These are phyloP conservation scores for Yponomeuta plumbellus DNA, from an alignment of 2,888 invertebrate species.

Conservation along the genomic window DNA sequence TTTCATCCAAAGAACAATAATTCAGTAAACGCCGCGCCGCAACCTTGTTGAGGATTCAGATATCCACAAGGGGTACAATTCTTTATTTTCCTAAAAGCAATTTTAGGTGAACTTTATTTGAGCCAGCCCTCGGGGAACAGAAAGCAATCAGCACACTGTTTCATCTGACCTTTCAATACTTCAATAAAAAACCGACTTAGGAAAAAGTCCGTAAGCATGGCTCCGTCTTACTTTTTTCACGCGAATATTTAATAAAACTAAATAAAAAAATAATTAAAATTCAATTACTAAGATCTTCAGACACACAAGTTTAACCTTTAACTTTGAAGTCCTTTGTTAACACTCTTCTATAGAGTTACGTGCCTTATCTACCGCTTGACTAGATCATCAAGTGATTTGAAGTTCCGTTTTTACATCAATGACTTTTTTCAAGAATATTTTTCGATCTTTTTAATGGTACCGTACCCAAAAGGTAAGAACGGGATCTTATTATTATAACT, in stretches of 20 bases:
- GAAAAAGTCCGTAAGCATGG: not conserved
- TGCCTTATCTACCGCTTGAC: not conserved
- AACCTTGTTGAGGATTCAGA: too few relatives aligned
- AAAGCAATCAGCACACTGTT: not conserved
- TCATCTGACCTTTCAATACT: not conserved
- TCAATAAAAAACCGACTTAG: not conserved
- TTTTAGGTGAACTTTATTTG: slow-evolving; percentile 35
- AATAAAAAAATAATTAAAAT: too few relatives aligned
- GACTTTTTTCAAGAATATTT: too few relatives aligned
- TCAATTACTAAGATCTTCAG: not conserved
- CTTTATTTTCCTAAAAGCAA: slow-evolving; percentile 25
- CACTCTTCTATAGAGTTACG: not conserved
- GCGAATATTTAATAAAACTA: too few relatives aligned
- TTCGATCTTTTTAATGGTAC: too few relatives aligned
- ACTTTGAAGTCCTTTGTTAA: not conserved
- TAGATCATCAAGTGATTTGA: not conserved
- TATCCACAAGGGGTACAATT: not conserved
- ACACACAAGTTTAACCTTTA: not conserved
- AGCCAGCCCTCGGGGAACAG: slow-evolving; percentile 16
- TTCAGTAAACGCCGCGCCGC: too few relatives aligned
- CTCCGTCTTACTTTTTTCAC: too few relatives aligned
- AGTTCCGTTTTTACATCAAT: not conserved
- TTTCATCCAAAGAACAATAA: too few relatives aligned
- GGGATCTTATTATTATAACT: too few relatives aligned
- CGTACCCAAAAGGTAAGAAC: too few relatives aligned